These are phyloP conservation scores for Nasonia oneida DNA, from an alignment of 2,888 invertebrate genomes.

Conservation along the genomic window DNA sequence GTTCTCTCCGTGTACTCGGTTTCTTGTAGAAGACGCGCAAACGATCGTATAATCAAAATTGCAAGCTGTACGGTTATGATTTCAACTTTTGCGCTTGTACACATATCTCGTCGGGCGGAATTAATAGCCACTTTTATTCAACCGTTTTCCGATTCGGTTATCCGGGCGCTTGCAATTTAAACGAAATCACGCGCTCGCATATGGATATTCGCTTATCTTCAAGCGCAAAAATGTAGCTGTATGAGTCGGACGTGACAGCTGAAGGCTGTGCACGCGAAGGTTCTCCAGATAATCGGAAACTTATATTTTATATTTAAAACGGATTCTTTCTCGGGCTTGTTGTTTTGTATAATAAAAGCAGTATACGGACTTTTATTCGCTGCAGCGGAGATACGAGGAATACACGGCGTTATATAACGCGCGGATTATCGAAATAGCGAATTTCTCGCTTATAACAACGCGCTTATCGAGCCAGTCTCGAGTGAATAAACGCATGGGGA, in stretches of 20 bases:
- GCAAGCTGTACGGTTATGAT: neutral
- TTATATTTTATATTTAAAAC: slow-evolving; percentile 20
- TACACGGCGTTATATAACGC: neutral
- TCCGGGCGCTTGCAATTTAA: neutral
- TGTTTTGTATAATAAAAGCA: neutral
- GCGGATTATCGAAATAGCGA: neutral
- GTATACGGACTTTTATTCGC: neutral
- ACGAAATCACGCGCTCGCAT: neutral
- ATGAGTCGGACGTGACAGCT: slow-evolving; percentile 51
- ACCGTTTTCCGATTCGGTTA: neutral
- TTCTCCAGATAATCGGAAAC: slow-evolving; percentile 48
- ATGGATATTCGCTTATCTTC: slow-evolving; percentile 31
- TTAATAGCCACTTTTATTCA: neutral
- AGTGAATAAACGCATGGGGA: neutral
- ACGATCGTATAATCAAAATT: too few relatives aligned
- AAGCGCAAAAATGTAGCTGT: slow-evolving; percentile 45
- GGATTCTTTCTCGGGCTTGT: slow-evolving; percentile 28
- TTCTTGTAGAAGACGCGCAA: neutral
- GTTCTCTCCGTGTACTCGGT: neutral
- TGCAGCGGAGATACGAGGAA: neutral
- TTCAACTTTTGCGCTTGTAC: neutral
- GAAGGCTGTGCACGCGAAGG: slow-evolving; percentile 48
- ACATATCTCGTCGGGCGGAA: neutral
- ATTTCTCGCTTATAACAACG: neutral
- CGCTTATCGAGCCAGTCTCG: neutral